Base-by-base conservation (phyloP, 1,140 invertebrate species). In the Drosophila pallidifrons region DNA sequence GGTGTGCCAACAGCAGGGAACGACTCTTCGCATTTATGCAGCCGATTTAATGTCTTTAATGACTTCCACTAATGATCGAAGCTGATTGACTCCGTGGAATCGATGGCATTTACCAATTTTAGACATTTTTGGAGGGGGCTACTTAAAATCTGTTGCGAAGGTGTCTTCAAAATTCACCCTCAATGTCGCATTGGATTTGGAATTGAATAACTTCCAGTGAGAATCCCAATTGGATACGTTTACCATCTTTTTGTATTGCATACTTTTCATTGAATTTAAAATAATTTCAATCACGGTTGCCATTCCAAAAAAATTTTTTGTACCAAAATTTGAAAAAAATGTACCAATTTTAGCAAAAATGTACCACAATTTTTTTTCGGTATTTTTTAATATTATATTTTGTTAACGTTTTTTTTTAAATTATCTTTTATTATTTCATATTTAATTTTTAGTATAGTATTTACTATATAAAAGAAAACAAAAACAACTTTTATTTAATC, bases 41-140 rank as follows among this genome's bases (percentile, higher is more conserved):
- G 65, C 41, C 72, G 49, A 75, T 69, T 79, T 87, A 88, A 88
- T 87, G 82, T 67, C 82, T 82, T 87, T 87, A 87, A 87, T 87
- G 82, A 87, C 79, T 69, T 87, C 66, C 72, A 64, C 82, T 87
- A 87, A 88, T 87, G 82, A 88, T 82, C 79, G 68, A 73, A 76
- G 60, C 83, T 79, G 82, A 87, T 88, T 88, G 82, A 87, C 75
- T 88, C 63, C 66, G 30, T 54, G 59, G 64, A 68, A 70, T 87
- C 63, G 45, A 60, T 49, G 61, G 66, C 59, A 73, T 73, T 87
- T 54, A 79, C 75, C 75, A 82, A 87, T 54, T 61, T 73, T 68
- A 58, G 74, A 60, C 79, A 86, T 86, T 86, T 86, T 73, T 82
- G 52, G 73, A 67, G 3, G 73, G 70, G 13, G 11, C 38, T 35